A percentile compares a stretch with the other conserved stretches of the same genome.
These are phyloP conservation scores for Tenthredo amoena DNA, from an alignment of 2,888 invertebrate genomes.

Conservation along the genomic window DNA sequence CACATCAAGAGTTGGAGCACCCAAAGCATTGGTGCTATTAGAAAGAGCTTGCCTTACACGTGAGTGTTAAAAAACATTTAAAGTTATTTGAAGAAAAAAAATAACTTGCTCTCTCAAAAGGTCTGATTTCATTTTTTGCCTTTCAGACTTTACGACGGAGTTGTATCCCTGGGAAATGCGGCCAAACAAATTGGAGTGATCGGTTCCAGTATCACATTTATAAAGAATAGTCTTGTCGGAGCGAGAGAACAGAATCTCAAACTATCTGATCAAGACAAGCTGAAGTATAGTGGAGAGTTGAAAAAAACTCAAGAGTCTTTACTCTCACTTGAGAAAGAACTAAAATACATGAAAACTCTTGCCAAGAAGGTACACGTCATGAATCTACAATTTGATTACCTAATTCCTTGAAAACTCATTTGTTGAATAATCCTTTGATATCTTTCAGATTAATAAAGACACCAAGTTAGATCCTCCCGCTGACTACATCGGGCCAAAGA, in stretches of 20 bases:
- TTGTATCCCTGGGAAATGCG: slow-evolving; percentile 80
- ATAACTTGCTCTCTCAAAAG: slow-evolving; percentile 80
- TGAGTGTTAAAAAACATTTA: slow-evolving; percentile 55
- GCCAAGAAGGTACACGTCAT: slow-evolving; percentile 61
- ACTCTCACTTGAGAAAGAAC: slow-evolving; percentile 62
- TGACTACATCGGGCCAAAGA: slow-evolving; percentile 65
- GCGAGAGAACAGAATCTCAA: slow-evolving; percentile 54
- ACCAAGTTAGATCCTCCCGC: slow-evolving; percentile 64
- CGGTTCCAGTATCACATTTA: slow-evolving; percentile 81
- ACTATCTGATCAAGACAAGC: slow-evolving; percentile 58
- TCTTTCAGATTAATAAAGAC: slow-evolving; percentile 64
- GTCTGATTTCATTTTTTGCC: slow-evolving; percentile 79
- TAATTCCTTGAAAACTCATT: background rate
- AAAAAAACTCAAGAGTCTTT: slow-evolving; percentile 61
- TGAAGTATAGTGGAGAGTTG: slow-evolving; percentile 61
- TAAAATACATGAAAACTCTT: slow-evolving; percentile 60
- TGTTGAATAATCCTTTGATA: background rate
- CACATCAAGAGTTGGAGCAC: slow-evolving; percentile 81
- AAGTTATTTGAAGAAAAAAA: slow-evolving; percentile 61
- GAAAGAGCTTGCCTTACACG: slow-evolving; percentile 64
- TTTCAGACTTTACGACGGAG: slow-evolving; percentile 80
- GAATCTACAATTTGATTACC: background rate
- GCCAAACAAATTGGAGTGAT: slow-evolving; percentile 82
- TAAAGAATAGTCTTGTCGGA: slow-evolving; percentile 67
- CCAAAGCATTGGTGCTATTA: slow-evolving; percentile 67